Conservation (phyloP, 92 coral and sea anemone species). For the Parazoanthus atlanticus region DNA sequence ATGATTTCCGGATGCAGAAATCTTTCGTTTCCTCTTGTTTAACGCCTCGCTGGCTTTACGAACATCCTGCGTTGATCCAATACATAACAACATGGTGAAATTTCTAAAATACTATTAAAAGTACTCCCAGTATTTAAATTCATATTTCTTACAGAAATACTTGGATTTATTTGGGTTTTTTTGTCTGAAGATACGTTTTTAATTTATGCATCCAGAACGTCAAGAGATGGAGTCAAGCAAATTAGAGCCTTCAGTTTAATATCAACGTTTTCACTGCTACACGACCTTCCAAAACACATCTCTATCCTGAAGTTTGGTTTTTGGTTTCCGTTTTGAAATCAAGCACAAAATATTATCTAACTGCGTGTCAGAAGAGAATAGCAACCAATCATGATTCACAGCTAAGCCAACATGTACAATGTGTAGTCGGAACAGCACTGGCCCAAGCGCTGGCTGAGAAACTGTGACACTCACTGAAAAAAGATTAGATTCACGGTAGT, state of each 20-base stretch:
- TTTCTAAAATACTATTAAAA: background rate
- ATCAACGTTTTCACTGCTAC: background rate
- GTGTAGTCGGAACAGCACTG: no score
- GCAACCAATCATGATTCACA: no score
- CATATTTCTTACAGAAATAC: background rate
- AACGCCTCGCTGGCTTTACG: conserved; percentile 81
- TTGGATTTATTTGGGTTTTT: background rate
- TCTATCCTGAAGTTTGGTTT: background rate
- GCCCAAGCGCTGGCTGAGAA: no score
- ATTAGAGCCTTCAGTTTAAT: no score
- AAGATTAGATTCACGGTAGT: no score
- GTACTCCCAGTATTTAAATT: background rate
- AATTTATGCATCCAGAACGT: no score
- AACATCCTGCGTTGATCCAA: conserved; percentile 65
- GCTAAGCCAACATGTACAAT: no score
- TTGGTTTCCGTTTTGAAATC: background rate
- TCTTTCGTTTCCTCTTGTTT: conserved; percentile 64
- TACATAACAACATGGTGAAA: background rate
- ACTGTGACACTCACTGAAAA: no score
- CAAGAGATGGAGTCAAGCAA: no score
- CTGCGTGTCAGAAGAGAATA: background rate
- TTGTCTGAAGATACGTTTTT: background rate
- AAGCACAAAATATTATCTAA: background rate
- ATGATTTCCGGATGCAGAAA: conserved; percentile 33
- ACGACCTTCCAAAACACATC: background rate